Conservation (phyloP, 1,140 invertebrate species). For the Maconellicoccus hirsutus region DNA sequence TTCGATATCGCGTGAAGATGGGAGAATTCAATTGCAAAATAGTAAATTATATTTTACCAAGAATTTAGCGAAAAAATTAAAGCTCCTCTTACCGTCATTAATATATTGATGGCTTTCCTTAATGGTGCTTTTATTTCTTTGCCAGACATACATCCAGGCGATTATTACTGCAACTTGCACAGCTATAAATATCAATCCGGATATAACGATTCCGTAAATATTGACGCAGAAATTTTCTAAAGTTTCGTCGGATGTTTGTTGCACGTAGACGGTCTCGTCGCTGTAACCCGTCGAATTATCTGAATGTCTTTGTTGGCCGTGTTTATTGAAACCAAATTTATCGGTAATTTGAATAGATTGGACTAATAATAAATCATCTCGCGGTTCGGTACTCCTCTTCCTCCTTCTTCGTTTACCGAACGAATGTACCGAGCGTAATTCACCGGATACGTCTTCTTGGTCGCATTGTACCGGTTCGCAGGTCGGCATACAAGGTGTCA, state of each 20-base stretch:
- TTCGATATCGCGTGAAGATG: too few relatives aligned
- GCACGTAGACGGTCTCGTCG: conserved; percentile 40
- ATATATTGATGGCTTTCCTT: conserved; percentile 35
- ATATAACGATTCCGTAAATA: conserved; percentile 55
- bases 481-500: conserved; percentile 82
- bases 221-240: conserved; percentile 58
- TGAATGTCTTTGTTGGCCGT: conserved; percentile 33
- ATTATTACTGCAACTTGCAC: conserved; percentile 69
- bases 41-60: too few relatives aligned
- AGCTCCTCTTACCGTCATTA: conserved; percentile 34
- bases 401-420: conserved; percentile 60
- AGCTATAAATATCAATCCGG: conserved; percentile 66
- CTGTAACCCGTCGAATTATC: conserved; percentile 33
- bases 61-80: too few relatives aligned
- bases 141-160: conserved; percentile 72
- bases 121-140: conserved; percentile 38
- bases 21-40: too few relatives aligned
- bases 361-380: conserved; percentile 73
- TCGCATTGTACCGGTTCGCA: conserved; percentile 84
- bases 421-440: conserved; percentile 65
- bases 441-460: conserved; percentile 61
- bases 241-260: conserved; percentile 38
- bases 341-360: conserved; percentile 86
- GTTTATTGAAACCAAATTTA: conserved; percentile 69
- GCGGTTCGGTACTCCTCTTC: conserved; percentile 38